phyloP scores from a whole-genome alignment of 1,140 invertebrate species.

The Plectrocnemia conspersa region DNA sequence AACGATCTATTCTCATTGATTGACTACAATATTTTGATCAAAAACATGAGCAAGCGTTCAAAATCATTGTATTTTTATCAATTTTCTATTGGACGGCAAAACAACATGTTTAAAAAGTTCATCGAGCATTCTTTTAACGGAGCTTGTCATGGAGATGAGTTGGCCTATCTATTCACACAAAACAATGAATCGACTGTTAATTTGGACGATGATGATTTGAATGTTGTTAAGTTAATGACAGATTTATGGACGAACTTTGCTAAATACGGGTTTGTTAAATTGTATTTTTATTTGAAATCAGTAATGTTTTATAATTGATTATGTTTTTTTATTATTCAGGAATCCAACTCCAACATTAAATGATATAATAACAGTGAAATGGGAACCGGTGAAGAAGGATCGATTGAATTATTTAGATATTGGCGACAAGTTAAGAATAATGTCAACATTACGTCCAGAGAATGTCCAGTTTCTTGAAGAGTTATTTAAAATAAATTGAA shows the following conservation, averaged over 20 bases:
- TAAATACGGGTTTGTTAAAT: slow-evolving; percentile 48
- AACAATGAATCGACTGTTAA: no score
- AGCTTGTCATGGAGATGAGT: slow-evolving; percentile 45
- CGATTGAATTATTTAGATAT: not conserved
- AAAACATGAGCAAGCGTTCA: slow-evolving; percentile 22
- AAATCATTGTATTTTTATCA: slow-evolving; percentile 44
- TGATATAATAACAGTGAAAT: slow-evolving; percentile 1
- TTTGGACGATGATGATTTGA: slow-evolving; percentile 37
- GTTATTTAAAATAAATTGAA: no score
- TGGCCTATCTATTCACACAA: slow-evolving; percentile 42
- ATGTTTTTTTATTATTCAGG: no score
- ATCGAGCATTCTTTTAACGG: slow-evolving; percentile 40
- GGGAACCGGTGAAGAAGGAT: not conserved
- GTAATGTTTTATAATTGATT: no score
- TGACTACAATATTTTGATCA: slow-evolving; percentile 39
- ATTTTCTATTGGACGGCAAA: slow-evolving; percentile 45
- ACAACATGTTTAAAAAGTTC: slow-evolving; percentile 43
- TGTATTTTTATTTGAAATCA: not conserved
- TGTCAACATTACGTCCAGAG: no score
- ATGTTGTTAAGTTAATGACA: slow-evolving; percentile 42
- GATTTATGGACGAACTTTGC: slow-evolving; percentile 52
- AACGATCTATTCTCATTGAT: slow-evolving; percentile 45
- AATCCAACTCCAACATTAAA: not conserved
- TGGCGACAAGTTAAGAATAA: slow-evolving; percentile 1
- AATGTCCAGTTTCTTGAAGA: no score